Evolutionary conservation across 2,888 invertebrate species (phyloP), one percentile per base, ranked within the genome.

Genomic region (Melipona beecheii): DNA sequence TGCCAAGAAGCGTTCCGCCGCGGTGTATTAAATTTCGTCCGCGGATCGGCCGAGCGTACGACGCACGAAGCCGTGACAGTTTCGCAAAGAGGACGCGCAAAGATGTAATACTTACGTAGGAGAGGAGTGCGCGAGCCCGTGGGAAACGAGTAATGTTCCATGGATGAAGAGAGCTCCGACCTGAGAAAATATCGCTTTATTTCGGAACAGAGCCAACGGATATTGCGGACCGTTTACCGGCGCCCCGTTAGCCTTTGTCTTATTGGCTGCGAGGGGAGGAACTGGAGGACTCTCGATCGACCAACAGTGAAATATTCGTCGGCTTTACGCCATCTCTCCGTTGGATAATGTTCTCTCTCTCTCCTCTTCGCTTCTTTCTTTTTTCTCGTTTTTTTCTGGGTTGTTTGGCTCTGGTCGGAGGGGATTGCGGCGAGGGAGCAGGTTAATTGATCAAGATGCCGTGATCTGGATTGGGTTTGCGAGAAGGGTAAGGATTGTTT

Each of bases 61-160:
- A 83, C 75, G 88, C 87, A 85, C 83, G 88, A 89, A 89, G 87
- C 85, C 87, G 81, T 89, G 84, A 89, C 87, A 70, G 73, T 27
- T 2, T 49, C 58, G 66, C 49, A 60, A 19, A 21, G 52, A 52
- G 58, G 58, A 75, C 60, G 50, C 69, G 24, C 74, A 76, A 66
- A 65, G 66, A 77, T 27, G 1, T 27, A 27, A 27, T 17, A 21
- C 70, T 15, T 58, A 15, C 19, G 5, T 5, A 6, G 52, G 19
- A 19, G 2, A 15, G 52, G 31, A 11, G 56, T 64, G 60, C n/a
- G 77, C 43, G 64, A 64, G 21, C 21, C 72, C 87, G 78, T 87
- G 88, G 83, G 83, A 86, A 36, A 87, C 79, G 76, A 69, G 58
- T 50, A 13, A 54, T 4, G 66, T 13, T 50, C 21, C 15, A 64